Conservation (phyloP, 2,113 vertebrate species). For the Chaetops frenatus region DNA sequence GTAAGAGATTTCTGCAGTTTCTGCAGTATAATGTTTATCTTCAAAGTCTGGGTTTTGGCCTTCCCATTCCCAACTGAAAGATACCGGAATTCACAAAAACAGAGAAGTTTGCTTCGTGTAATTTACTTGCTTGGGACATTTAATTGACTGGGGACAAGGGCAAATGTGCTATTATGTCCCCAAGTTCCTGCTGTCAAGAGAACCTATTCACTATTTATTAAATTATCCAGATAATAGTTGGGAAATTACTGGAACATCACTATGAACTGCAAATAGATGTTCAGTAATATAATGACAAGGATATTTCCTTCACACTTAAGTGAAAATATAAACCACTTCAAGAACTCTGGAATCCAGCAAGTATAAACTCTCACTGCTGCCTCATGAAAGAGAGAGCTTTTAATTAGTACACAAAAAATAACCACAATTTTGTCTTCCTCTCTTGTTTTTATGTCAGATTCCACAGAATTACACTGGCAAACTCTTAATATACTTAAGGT, state of each 20-base stretch:
- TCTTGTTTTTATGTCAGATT: not conserved
- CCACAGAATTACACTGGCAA: not conserved
- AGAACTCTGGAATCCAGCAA: not conserved
- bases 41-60: not conserved
- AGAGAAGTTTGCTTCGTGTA: not conserved
- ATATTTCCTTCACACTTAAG: not conserved
- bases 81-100: not conserved
- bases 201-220: not conserved
- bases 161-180: not conserved
- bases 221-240: not conserved
- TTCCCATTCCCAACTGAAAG: not conserved
- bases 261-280: not conserved
- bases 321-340: not conserved
- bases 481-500: not conserved
- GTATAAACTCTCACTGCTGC: not conserved
- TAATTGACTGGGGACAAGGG: not conserved
- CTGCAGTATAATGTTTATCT: not conserved
- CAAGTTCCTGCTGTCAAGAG: not conserved
- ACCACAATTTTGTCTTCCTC: not conserved
- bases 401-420: not conserved
- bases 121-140: conserved; percentile 9
- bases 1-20: not conserved
- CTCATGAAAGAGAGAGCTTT: not conserved
- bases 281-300: not conserved
- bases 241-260: not conserved